Percentiles rank a stretch among this genome's conserved stretches.
Evolutionary conservation across 2,797 vertebrate genomes (phyloP).

Genomic region (Aldrovandia affinis): DNA sequence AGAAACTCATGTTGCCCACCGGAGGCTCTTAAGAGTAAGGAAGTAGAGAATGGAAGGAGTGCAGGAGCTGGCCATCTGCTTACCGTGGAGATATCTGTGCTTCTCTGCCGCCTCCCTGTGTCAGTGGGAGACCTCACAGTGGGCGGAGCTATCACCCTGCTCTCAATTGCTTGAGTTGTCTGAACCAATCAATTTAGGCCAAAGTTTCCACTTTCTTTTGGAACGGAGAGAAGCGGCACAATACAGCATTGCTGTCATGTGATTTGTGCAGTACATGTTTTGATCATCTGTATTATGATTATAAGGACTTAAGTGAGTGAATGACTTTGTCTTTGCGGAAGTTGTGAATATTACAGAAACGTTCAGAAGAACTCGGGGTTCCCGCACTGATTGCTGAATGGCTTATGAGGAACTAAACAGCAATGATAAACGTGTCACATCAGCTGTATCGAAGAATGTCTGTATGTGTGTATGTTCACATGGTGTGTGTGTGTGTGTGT

Average conservation of each 20-base stretch:
- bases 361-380: neutral
- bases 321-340: neutral
- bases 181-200: too few relatives aligned
- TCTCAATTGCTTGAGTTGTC: neutral
- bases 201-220: too few relatives aligned
- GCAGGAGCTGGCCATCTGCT: neutral
- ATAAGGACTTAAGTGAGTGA: neutral
- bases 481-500: neutral
- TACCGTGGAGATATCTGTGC: neutral
- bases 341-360: neutral
- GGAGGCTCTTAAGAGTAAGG: neutral
- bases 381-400: neutral
- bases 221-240: too few relatives aligned
- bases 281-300: neutral
- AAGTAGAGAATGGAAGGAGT: neutral
- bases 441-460: neutral
- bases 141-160: neutral
- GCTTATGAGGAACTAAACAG: neutral
- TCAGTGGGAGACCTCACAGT: neutral
- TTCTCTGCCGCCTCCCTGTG: neutral
- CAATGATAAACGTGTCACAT: neutral
- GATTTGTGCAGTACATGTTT: neutral
- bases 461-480: neutral
- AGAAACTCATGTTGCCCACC: neutral
- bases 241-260: too few relatives aligned